Conservation (phyloP, 2,113 vertebrate species). For the Chaetodon auriga region DNA sequence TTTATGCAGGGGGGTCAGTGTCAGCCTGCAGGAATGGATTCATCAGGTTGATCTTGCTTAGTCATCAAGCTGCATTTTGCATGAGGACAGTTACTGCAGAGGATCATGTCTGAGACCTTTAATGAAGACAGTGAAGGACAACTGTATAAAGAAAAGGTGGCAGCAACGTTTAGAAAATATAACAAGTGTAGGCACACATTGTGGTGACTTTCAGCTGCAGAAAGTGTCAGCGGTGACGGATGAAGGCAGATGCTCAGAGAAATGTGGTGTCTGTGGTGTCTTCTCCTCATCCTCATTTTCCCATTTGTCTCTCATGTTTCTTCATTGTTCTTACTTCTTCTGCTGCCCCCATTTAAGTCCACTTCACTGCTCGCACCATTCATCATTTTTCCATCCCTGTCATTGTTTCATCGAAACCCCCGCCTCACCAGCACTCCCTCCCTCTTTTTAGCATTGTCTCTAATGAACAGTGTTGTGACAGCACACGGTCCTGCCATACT, state of each 20-base stretch:
- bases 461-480: background rate
- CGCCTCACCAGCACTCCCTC: background rate
- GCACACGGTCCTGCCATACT: background rate
- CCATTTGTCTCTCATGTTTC: background rate
- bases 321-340: background rate
- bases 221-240: background rate
- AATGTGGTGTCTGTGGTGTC: background rate
- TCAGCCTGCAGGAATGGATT: conserved; percentile 26
- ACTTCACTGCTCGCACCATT: background rate
- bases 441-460: background rate
- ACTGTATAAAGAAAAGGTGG: background rate
- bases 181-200: background rate
- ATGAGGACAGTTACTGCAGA: background rate
- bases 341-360: background rate
- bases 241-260: background rate
- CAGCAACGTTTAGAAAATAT: background rate
- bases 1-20: conserved; percentile 44
- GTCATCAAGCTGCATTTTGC: conserved; percentile 22
- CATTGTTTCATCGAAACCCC: background rate
- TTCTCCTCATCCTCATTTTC: background rate
- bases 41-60: conserved; percentile 46
- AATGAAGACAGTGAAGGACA: background rate
- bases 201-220: background rate
- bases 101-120: conserved; percentile 5
- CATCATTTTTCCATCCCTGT: background rate